Evolutionary conservation across 2,113 vertebrate genomes (phyloP).

Genomic region (Prinia subflava): DNA sequence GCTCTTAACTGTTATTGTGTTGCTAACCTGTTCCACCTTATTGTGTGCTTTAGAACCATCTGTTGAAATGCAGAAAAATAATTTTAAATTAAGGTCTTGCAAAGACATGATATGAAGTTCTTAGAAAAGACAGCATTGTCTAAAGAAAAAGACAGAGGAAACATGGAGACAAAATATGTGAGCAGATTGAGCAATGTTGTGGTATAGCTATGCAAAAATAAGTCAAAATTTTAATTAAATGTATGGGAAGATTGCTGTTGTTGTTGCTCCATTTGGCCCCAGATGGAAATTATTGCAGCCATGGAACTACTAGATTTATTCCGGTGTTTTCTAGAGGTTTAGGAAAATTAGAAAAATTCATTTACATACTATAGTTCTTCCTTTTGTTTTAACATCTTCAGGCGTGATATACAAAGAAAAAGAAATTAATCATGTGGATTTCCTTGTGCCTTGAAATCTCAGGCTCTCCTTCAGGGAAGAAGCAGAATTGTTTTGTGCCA

Average conservation of each 20-base stretch:
- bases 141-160: neutral
- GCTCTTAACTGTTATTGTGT: neutral
- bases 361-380: neutral
- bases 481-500: neutral
- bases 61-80: neutral
- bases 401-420: neutral
- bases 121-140: neutral
- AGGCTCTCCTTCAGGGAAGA: neutral
- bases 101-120: neutral
- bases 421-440: neutral
- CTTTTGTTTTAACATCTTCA: neutral
- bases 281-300: neutral
- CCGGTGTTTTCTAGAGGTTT: neutral
- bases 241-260: neutral
- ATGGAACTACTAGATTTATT: neutral
- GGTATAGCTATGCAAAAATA: neutral
- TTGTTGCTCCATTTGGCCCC: neutral
- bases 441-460: neutral
- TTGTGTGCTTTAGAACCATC: neutral
- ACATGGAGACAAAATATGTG: neutral
- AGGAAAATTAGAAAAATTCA: neutral
- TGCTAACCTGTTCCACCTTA: neutral
- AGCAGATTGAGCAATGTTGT: neutral
- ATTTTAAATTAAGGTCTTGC: neutral
- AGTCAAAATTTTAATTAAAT: neutral